Conservation (phyloP, 2,113 vertebrate genomes). For the Ictidomys tridecemlineatus region DNA sequence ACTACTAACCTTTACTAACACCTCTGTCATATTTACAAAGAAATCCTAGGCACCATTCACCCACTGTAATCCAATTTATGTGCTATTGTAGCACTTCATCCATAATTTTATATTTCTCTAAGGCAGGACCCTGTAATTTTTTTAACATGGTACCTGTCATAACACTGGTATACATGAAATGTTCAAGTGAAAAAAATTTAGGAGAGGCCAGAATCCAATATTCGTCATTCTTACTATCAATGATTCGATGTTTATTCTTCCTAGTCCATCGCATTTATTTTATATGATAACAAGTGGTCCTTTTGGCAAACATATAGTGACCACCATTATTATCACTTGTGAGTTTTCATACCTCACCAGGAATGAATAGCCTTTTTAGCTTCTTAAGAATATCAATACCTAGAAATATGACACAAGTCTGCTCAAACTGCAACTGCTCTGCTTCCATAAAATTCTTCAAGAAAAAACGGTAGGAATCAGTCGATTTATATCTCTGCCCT, state of each 20-base stretch:
- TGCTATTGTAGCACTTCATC: rapidly evolving
- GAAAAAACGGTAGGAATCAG: conserved; percentile 26
- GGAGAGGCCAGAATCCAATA: neutral
- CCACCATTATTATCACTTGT: neutral
- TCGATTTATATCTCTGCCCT: conserved; percentile 18
- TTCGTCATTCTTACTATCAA: neutral
- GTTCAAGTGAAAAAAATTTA: neutral
- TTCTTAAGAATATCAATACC: neutral
- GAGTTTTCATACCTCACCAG: neutral
- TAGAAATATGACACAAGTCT: neutral
- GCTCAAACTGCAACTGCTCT: neutral
- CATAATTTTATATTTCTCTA: neutral
- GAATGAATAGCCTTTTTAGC: neutral
- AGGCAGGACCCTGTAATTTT: neutral
- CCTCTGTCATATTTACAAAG: neutral
- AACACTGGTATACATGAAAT: neutral
- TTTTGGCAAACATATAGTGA: neutral
- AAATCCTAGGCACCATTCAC: neutral
- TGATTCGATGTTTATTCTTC: neutral
- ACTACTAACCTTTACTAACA: neutral
- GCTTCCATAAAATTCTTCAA: conserved; percentile 4
- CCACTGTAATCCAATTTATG: neutral
- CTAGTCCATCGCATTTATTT: neutral
- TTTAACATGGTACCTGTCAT: neutral
- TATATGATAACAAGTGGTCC: neutral